Percentiles rank a stretch among this genome's conserved stretches.
Conservation (phyloP, 2,113 vertebrate species). For the Corythornis cristatus region DNA sequence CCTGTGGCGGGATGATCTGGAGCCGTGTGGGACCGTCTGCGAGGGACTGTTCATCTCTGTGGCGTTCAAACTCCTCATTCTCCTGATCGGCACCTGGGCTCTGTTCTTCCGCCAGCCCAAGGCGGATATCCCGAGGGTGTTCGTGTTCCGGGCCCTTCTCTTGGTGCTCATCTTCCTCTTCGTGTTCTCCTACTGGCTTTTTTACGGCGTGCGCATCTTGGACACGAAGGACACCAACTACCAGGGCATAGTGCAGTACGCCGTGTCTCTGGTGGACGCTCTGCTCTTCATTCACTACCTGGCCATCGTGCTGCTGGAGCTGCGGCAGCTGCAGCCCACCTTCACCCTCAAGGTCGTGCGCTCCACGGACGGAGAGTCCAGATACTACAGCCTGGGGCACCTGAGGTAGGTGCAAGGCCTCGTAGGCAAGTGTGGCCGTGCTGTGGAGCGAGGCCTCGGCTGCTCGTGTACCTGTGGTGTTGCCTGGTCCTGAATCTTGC, state of each 20-base stretch:
- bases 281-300: conserved; percentile 96
- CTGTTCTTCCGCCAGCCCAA: conserved; percentile 87
- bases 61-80: conserved; percentile 94
- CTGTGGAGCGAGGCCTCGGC: accelerated
- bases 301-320: conserved; percentile 92
- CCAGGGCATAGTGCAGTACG: conserved; percentile 93
- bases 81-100: conserved; percentile 92
- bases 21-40: conserved; percentile 89
- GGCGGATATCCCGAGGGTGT: conserved; percentile 86
- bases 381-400: conserved; percentile 91
- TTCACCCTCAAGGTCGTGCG: conserved; percentile 90
- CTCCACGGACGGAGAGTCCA: conserved; percentile 88
- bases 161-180: conserved; percentile 90
- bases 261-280: conserved; percentile 92
- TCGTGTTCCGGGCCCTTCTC: conserved; percentile 89
- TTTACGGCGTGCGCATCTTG: conserved; percentile 93
- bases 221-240: conserved; percentile 91
- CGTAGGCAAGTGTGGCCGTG: accelerated
- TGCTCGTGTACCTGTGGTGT: neutral
- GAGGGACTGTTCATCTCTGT: conserved; percentile 96
- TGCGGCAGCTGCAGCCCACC: conserved; percentile 88
- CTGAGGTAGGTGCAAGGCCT: conserved; percentile 78
- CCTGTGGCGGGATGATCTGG: conserved; percentile 88
- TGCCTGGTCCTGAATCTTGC: neutral
- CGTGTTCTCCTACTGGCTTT: conserved; percentile 96